Evolutionary conservation across 2,888 invertebrate species (phyloP).

Genomic region (Andricus curvator): DNA sequence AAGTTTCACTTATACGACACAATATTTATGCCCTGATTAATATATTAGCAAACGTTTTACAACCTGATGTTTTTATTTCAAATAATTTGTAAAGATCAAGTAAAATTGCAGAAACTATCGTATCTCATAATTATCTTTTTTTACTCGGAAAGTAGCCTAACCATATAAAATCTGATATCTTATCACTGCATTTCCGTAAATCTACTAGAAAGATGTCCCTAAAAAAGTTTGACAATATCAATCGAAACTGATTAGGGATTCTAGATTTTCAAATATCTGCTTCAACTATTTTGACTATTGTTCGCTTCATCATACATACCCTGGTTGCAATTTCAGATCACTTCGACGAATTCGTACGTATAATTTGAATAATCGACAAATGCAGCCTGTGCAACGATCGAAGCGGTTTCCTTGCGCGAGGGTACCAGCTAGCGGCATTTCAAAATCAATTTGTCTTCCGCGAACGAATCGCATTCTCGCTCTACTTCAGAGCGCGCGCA

Average conservation of each 20-base stretch:
- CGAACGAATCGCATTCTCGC: constrained; percentile 60
- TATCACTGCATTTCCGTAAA: no score
- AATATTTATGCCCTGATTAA: no score
- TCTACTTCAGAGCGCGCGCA: constrained; percentile 61
- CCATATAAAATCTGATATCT: no score
- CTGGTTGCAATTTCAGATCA: constrained; percentile 55
- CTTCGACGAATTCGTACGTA: constrained; percentile 64
- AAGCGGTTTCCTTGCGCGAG: constrained; percentile 46
- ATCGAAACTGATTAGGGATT: neutral
- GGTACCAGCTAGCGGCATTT: constrained; percentile 65
- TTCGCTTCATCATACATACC: neutral
- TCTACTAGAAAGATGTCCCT: neutral
- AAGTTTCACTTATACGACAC: no score
- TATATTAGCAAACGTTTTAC: no score
- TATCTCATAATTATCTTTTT: no score
- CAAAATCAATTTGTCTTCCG: constrained; percentile 74
- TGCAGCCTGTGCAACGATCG: constrained; percentile 54
- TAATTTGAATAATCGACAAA: constrained; percentile 73
- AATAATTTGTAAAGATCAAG: no score
- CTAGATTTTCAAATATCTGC: neutral
- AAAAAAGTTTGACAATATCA: neutral
- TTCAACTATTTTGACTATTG: constrained; percentile 7
- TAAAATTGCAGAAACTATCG: no score
- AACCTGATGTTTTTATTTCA: no score
- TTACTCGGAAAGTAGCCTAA: no score